Evolutionary conservation across 2,797 vertebrate genomes (phyloP), one percentile per base, ranked within the genome.

Genomic region (Vultur gryphus): DNA sequence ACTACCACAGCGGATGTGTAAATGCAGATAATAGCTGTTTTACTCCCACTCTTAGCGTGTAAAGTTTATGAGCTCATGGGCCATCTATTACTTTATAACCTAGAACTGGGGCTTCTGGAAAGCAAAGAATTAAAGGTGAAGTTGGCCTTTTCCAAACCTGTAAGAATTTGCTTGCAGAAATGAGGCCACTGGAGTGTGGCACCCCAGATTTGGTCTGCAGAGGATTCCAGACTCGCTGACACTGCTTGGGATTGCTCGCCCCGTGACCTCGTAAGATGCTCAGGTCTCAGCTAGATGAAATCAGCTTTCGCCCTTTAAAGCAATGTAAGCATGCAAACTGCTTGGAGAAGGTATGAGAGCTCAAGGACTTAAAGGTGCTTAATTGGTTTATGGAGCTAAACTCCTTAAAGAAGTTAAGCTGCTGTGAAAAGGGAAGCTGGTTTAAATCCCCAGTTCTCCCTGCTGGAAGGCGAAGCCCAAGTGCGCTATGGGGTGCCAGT

Each of bases 361-460:
- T 95, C 65, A 51, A 67, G 59, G 88, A 65, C 44, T 89, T 89
- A 83, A 89, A 87, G 88, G 89, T 54, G 35, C 69, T 92, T 96
- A 95, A 95, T 90, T 94, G 94, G 94, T 69, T 96, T 95, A 93
- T 23, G 61, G 75, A 91, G 65, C 86, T 97, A 90, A 97, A 92
- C 52, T 90, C 71, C 75, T 79, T 89, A 89, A 92, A 95, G 93
- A 67, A 48, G 46, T 80, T 97, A 94, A 96, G 86, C 93, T 48
- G 75, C 84, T 83, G 84, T 75, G 71, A 77, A 94, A 92, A 90
- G 31, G 64, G 78, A 95, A 94, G 84, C 84, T 85, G 75, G 29
- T 71, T 94, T 73, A 94, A 95, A 92, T 91, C 78, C 92, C 41
- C 26, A 11, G 1, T 61, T 69, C 76, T 69, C 51, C 73, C 44